These are phyloP conservation scores for Podarcis siculus DNA, from an alignment of 2,797 vertebrate species.

Conservation along the genomic window DNA sequence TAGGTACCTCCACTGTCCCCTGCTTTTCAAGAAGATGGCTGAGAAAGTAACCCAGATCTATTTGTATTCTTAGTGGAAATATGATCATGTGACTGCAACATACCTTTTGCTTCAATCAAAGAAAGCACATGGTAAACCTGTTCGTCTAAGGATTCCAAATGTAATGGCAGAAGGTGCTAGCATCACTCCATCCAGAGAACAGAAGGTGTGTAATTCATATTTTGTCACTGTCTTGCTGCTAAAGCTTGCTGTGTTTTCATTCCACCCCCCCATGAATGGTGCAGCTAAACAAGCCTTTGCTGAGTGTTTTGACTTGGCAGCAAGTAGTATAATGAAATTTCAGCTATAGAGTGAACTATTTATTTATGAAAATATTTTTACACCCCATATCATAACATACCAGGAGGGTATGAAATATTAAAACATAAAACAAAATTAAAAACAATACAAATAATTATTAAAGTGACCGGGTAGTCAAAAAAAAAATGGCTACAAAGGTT, in stretches of 20 bases:
- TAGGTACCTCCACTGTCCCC: not conserved
- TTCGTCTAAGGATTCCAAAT: conserved; percentile 77
- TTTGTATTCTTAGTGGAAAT: conserved; percentile 84
- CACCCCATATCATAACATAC: too few relatives aligned
- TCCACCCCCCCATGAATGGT: too few relatives aligned
- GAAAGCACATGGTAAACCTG: conserved; percentile 86
- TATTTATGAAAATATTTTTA: too few relatives aligned
- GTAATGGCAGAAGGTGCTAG: conserved; percentile 44
- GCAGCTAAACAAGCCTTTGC: not conserved
- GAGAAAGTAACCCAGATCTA: not conserved
- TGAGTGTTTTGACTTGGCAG: not conserved
- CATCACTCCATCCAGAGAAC: conserved; percentile 63
- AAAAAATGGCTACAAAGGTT: too few relatives aligned
- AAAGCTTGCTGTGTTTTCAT: not conserved
- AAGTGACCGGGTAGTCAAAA: too few relatives aligned
- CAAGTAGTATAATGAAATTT: not conserved
- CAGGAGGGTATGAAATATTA: too few relatives aligned
- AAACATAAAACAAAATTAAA: too few relatives aligned
- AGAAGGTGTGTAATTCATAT: conserved; percentile 74
- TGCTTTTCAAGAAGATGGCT: not conserved
- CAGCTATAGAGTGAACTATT: not conserved
- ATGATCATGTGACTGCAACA: conserved; percentile 89
- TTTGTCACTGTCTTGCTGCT: not conserved
- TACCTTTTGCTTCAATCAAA: conserved; percentile 92
- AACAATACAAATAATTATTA: too few relatives aligned